These are phyloP conservation scores for Brachyopa scutellaris DNA, from an alignment of 2,888 invertebrate genomes.

Conservation along the genomic window DNA sequence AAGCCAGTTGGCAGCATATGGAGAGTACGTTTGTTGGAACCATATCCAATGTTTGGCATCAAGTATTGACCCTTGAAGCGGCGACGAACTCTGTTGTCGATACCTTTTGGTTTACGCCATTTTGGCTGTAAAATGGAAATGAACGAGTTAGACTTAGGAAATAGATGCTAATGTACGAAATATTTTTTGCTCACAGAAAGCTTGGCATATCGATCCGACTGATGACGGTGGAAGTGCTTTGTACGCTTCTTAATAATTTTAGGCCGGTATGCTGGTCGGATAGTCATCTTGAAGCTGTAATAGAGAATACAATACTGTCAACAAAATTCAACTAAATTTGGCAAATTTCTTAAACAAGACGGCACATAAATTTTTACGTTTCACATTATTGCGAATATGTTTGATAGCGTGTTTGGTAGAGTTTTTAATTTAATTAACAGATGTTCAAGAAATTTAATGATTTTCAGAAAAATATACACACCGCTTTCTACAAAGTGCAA, in stretches of 20 bases:
- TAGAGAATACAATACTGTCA: slow-evolving; percentile 61
- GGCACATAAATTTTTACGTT: not conserved
- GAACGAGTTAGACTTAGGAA: slow-evolving; percentile 43
- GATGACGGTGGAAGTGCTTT: slow-evolving; percentile 99
- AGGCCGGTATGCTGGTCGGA: slow-evolving; percentile 93
- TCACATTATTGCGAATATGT: slow-evolving; percentile 43
- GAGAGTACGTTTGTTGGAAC: slow-evolving; percentile 95
- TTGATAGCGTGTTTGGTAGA: slow-evolving; percentile 20
- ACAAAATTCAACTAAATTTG: slow-evolving; percentile 68
- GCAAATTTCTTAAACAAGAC: slow-evolving; percentile 61
- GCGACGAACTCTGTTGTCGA: slow-evolving; percentile 99
- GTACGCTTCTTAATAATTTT: slow-evolving; percentile 98
- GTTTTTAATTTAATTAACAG: slow-evolving; percentile 67
- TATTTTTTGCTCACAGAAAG: slow-evolving; percentile 86
- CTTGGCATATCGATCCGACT: slow-evolving; percentile 98
- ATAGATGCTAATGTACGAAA: not conserved
- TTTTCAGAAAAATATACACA: slow-evolving; percentile 76
- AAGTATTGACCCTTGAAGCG: slow-evolving; percentile 99
- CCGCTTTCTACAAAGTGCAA: slow-evolving; percentile 79
- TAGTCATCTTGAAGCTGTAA: slow-evolving; percentile 88
- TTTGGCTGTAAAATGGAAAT: slow-evolving; percentile 86
- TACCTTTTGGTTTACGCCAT: slow-evolving; percentile 99
- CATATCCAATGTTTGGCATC: slow-evolving; percentile 99
- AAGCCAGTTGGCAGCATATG: slow-evolving; percentile 99
- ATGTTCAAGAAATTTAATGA: slow-evolving; percentile 76